A percentile compares a stretch with the other conserved stretches of the same genome.
Evolutionary conservation across 2,888 invertebrate genomes (phyloP).

Genomic region (Polymixis flavicincta): DNA sequence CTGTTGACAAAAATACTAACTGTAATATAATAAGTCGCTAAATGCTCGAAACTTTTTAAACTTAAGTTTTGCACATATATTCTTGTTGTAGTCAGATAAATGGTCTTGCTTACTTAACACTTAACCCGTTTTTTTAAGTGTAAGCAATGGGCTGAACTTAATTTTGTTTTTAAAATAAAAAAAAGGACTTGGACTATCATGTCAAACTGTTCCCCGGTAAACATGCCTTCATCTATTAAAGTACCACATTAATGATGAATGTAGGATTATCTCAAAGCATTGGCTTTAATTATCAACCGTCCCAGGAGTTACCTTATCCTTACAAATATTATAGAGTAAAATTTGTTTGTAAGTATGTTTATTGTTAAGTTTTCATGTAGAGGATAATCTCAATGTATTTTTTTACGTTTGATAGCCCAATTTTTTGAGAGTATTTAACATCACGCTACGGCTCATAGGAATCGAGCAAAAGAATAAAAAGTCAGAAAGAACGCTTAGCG

Average conservation of each 20-base stretch:
- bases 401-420: too few relatives aligned
- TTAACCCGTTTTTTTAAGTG: neutral
- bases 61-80: conserved; percentile 11
- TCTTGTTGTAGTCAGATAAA: conserved; percentile 24
- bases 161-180: neutral
- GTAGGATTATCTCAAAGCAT: neutral
- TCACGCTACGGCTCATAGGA: too few relatives aligned
- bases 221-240: neutral
- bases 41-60: conserved; percentile 37
- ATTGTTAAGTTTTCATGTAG: too few relatives aligned
- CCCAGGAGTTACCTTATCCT: neutral
- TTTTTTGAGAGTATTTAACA: too few relatives aligned
- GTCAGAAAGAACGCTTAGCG: too few relatives aligned
- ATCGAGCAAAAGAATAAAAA: too few relatives aligned
- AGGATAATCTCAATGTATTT: too few relatives aligned
- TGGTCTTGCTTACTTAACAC: conserved; percentile 18
- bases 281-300: too few relatives aligned
- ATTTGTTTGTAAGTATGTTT: too few relatives aligned
- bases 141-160: neutral
- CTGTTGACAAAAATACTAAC: conserved; percentile 47
- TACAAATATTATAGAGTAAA: too few relatives aligned
- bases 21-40: conserved; percentile 37
- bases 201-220: too few relatives aligned
- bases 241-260: neutral
- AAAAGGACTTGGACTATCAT: too few relatives aligned